Evolutionary conservation across 2,797 vertebrate genomes (phyloP).

Genomic region (Clarias pachynema): DNA sequence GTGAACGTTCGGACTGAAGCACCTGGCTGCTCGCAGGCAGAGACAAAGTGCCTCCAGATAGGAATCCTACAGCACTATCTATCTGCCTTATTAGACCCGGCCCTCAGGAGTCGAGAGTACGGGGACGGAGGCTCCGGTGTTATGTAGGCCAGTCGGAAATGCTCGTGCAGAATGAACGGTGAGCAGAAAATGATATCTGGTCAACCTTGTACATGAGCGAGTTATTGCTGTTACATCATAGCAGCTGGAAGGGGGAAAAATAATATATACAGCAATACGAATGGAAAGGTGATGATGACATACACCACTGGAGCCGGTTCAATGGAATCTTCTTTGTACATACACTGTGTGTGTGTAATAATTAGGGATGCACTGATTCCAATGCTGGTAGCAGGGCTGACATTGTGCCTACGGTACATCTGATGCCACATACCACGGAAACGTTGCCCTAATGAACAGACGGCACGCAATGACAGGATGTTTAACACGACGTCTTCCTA

Average conservation of each 20-base stretch:
- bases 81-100: conserved; percentile 83
- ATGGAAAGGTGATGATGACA: conserved; percentile 3
- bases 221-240: conserved; percentile 27
- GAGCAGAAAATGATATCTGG: conserved; percentile 2
- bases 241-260: neutral
- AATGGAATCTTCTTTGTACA: neutral
- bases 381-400: neutral
- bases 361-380: neutral
- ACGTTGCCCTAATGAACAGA: neutral
- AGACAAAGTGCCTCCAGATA: conserved; percentile 80
- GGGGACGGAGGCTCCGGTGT: conserved; percentile 71
- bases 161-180: conserved; percentile 48
- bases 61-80: conserved; percentile 83
- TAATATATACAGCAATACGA: neutral
- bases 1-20: conserved; percentile 79
- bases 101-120: conserved; percentile 76
- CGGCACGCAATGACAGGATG: neutral
- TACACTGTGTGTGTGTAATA: neutral
- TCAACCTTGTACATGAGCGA: conserved; percentile 56
- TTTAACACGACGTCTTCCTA: neutral
- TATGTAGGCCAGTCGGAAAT: conserved; percentile 83
- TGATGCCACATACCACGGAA: neutral
- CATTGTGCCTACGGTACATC: neutral
- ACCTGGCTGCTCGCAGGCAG: conserved; percentile 78
- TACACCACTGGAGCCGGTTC: neutral